A percentile compares a stretch with the other conserved stretches of the same genome.
Conservation (phyloP, 1,140 invertebrate genomes). For the Diploscapter pachys region DNA sequence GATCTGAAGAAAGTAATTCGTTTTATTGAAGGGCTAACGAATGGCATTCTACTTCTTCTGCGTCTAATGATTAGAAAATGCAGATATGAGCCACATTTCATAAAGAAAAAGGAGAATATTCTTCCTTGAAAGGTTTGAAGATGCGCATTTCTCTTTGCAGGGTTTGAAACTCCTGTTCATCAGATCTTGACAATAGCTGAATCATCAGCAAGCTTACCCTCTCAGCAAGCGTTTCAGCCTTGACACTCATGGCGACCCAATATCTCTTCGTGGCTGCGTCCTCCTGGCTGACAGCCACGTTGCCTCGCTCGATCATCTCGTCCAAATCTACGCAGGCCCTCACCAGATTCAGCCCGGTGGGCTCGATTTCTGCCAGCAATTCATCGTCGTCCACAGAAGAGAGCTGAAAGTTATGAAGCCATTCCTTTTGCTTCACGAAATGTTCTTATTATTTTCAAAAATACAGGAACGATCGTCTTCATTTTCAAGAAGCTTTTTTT, state of each 20-base stretch:
- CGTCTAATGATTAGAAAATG: too few species aligned
- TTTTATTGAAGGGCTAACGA: too few species aligned
- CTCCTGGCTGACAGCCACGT: slow-evolving; percentile 6
- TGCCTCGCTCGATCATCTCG: slow-evolving; percentile 25
- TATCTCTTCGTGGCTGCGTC: slow-evolving; percentile 30
- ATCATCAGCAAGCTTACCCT: slow-evolving; percentile 21
- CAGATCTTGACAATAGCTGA: background rate
- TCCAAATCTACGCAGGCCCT: slow-evolving; percentile 33
- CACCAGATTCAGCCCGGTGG: slow-evolving; percentile 29
- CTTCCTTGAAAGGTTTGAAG: too few species aligned
- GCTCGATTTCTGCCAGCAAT: slow-evolving; percentile 19
- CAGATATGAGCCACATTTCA: too few species aligned
- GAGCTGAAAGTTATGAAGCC: slow-evolving; percentile 8
- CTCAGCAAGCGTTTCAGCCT: slow-evolving; percentile 27
- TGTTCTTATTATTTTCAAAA: background rate
- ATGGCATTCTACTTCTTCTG: too few species aligned
- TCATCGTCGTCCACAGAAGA: slow-evolving; percentile 22
- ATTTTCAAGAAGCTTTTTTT: slow-evolving; percentile 1
- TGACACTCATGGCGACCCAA: slow-evolving; percentile 33
- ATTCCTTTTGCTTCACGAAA: background rate
- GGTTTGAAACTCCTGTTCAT: too few species aligned
- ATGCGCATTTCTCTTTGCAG: too few species aligned
- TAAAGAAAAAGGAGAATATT: too few species aligned
- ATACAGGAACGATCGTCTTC: background rate
- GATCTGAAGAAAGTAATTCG: slow-evolving; percentile 13